A percentile compares a stretch with the other conserved stretches of the same genome.
Evolutionary conservation across 23 tunicate genomes (phyloP).

Genomic region (Corella eumyota): DNA sequence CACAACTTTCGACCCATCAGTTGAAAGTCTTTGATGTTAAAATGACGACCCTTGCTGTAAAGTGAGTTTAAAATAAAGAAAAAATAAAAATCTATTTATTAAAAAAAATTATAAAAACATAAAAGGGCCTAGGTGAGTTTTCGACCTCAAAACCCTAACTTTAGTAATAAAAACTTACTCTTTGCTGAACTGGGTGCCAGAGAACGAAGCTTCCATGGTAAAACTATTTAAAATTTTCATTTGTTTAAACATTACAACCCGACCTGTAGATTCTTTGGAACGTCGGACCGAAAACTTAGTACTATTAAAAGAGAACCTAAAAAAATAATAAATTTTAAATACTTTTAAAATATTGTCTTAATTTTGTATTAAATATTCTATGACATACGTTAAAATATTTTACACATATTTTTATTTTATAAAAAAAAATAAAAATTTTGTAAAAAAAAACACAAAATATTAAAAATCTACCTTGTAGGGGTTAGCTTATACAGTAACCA

Average conservation of each 20-base stretch:
- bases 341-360: constrained; percentile 1
- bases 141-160: too few relatives aligned
- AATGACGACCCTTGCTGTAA: constrained; percentile 81
- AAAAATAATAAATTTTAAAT: constrained; percentile 3
- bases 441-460: not conserved
- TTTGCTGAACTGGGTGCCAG: constrained; percentile 44
- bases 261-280: constrained; percentile 88
- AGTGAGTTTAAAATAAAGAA: not conserved
- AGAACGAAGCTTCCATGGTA: constrained; percentile 88
- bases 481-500: constrained; percentile 73
- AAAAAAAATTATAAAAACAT: not conserved
- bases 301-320: constrained; percentile 80
- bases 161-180: too few relatives aligned
- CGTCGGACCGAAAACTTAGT: constrained; percentile 80
- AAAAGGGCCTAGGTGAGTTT: not conserved
- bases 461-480: constrained; percentile 43
- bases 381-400: not conserved
- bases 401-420: not conserved
- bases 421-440: not conserved
- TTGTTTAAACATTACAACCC: constrained; percentile 92
- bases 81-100: not conserved
- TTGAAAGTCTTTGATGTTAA: constrained; percentile 88
- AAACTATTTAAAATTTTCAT: constrained; percentile 86
- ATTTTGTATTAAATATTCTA: constrained; percentile 1
- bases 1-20: constrained; percentile 71